These are phyloP conservation scores for Sciurus vulgaris DNA, from an alignment of 2,797 vertebrate species.

Conservation along the genomic window DNA sequence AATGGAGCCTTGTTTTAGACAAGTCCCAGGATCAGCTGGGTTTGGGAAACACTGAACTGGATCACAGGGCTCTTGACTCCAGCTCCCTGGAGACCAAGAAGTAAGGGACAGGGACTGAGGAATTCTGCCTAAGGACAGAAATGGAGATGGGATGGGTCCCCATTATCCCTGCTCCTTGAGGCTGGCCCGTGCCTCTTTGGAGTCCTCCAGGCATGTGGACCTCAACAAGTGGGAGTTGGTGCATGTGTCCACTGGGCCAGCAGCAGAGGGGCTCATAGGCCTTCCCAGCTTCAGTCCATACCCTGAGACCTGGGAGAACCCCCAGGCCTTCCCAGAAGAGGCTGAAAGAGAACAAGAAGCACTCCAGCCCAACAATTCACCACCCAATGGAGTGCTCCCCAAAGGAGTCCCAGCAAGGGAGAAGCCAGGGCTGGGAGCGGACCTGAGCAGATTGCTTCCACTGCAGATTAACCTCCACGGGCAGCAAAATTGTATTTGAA, in stretches of 20 bases:
- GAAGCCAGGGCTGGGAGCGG: background rate
- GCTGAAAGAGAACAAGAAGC: conserved; percentile 45
- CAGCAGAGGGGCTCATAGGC: background rate
- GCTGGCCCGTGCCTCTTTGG: background rate
- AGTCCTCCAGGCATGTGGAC: background rate
- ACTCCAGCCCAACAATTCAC: background rate
- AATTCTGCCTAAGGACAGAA: background rate
- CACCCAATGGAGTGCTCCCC: background rate
- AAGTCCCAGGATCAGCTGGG: background rate
- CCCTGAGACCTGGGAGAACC: background rate
- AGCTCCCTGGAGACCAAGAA: background rate
- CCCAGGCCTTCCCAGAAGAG: background rate
- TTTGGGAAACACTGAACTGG: background rate
- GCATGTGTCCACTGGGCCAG: background rate
- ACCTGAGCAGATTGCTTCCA: background rate
- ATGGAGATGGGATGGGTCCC: background rate
- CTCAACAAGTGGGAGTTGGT: background rate
- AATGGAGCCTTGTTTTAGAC: background rate
- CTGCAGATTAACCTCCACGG: background rate
- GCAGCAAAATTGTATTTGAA: background rate
- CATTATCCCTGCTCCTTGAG: background rate
- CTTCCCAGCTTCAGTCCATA: background rate
- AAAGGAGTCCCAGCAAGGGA: background rate
- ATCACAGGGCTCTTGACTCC: background rate
- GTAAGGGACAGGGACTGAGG: background rate